phyloP scores from a whole-genome alignment of 2,797 vertebrate genomes.

The Sebastes nivosus region DNA sequence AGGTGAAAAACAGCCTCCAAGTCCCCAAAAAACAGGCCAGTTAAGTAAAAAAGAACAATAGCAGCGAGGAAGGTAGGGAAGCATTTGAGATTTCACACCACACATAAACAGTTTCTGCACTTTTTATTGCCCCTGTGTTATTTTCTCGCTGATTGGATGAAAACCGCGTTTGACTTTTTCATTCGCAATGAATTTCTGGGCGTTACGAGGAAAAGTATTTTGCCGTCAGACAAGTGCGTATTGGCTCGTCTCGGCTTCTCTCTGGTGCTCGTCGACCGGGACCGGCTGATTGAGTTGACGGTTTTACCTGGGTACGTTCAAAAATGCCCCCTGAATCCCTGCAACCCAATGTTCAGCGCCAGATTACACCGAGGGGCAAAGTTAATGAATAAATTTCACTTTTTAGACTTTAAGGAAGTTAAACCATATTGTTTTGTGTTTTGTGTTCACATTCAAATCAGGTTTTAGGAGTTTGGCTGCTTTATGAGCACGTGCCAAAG shows the following conservation, averaged over 20 bases:
- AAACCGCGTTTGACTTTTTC: constrained; percentile 57
- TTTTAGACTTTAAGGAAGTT: constrained; percentile 1
- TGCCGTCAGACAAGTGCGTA: constrained; percentile 34
- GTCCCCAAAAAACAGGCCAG: constrained; percentile 48
- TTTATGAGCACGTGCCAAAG: not conserved
- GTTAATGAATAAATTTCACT: constrained; percentile 10
- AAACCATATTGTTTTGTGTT: constrained; percentile 11
- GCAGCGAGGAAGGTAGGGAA: constrained; percentile 29
- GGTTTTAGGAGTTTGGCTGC: not conserved
- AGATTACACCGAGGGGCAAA: constrained; percentile 8
- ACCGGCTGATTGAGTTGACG: constrained; percentile 61
- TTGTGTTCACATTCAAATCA: constrained; percentile 1
- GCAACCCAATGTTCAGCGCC: not conserved
- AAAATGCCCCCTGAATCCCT: not conserved
- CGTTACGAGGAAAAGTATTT: constrained; percentile 35
- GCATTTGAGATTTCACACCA: constrained; percentile 41
- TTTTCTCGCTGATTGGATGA: constrained; percentile 54
- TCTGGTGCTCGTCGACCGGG: constrained; percentile 31
- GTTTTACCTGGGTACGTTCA: constrained; percentile 33
- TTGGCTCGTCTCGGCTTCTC: constrained; percentile 11
- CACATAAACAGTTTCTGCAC: constrained; percentile 32
- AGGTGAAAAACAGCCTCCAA: constrained; percentile 32
- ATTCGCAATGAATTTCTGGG: constrained; percentile 47
- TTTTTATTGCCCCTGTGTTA: constrained; percentile 46
- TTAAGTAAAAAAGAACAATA: constrained; percentile 64